These are phyloP conservation scores for Sorex fumeus DNA, from an alignment of 2,113 vertebrate species.

Conservation along the genomic window DNA sequence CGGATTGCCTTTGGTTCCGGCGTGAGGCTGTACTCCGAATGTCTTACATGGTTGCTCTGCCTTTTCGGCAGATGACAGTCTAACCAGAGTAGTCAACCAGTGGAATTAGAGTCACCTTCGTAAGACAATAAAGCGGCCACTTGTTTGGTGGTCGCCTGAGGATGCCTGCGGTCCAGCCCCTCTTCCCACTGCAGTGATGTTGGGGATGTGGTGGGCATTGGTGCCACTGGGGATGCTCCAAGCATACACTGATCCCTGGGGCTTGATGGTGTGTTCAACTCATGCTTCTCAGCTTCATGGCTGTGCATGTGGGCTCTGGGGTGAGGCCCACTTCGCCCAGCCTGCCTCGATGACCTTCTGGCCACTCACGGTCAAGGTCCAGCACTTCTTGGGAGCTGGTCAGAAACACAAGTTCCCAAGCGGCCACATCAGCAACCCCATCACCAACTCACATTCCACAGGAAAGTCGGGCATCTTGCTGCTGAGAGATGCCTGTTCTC, in stretches of 20 bases:
- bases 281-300: neutral
- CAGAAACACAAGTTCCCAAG: neutral
- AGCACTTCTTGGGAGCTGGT: neutral
- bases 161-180: neutral
- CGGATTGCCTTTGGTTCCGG: neutral
- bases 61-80: neutral
- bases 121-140: neutral
- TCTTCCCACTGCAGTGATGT: no score
- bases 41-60: neutral
- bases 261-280: no score
- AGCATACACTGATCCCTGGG: neutral
- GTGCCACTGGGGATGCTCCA: no score
- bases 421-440: neutral
- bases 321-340: no score
- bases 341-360: neutral
- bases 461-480: neutral
- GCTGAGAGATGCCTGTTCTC: neutral
- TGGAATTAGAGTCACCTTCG: neutral
- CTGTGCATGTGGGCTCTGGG: neutral
- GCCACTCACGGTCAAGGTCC: neutral
- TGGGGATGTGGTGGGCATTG: no score
- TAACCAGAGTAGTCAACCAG: neutral
- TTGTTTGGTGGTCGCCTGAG: neutral
- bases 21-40: neutral
- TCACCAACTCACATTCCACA: neutral